A percentile compares a stretch with the other conserved stretches of the same genome.
Conservation (phyloP, 2,113 vertebrate genomes). For the Notarius quadriscutis region DNA sequence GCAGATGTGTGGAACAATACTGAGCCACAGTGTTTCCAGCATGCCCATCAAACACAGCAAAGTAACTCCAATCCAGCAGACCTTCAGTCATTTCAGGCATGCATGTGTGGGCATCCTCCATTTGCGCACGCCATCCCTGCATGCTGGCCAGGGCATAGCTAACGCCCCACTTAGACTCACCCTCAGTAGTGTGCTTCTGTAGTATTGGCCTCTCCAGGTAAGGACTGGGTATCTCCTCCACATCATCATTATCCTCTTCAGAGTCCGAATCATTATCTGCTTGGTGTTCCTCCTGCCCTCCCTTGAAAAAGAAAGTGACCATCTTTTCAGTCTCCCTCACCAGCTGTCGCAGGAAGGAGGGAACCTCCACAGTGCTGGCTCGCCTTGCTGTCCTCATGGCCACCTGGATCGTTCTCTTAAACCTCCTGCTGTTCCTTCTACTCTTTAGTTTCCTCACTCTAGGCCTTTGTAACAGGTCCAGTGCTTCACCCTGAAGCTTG, state of each 20-base stretch:
- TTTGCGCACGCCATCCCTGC: constrained; percentile 78
- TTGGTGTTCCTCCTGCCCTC: constrained; percentile 57
- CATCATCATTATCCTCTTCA: constrained; percentile 55
- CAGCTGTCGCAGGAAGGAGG: constrained; percentile 73
- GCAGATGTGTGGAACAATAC: constrained; percentile 76
- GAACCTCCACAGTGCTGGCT: constrained; percentile 73
- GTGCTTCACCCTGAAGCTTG: constrained; percentile 49
- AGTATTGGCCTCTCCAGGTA: constrained; percentile 70
- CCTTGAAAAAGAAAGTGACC: constrained; percentile 77
- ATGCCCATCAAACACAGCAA: constrained; percentile 79
- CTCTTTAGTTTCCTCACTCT: constrained; percentile 39
- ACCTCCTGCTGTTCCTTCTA: constrained; percentile 52
- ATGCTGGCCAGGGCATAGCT: constrained; percentile 73
- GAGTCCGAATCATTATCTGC: constrained; percentile 55
- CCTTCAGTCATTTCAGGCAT: constrained; percentile 64
- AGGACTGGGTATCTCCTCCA: constrained; percentile 52
- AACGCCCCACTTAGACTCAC: constrained; percentile 62
- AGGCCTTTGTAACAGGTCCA: constrained; percentile 63
- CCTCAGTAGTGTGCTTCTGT: constrained; percentile 71
- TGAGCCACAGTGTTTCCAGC: constrained; percentile 74
- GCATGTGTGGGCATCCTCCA: constrained; percentile 78
- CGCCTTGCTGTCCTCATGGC: constrained; percentile 70
- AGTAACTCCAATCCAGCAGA: constrained; percentile 74
- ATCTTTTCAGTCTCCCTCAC: constrained; percentile 74
- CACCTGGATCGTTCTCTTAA: constrained; percentile 56